These are phyloP conservation scores for Temnothorax rugatulus DNA, from an alignment of 2,888 invertebrate genomes.

Conservation along the genomic window DNA sequence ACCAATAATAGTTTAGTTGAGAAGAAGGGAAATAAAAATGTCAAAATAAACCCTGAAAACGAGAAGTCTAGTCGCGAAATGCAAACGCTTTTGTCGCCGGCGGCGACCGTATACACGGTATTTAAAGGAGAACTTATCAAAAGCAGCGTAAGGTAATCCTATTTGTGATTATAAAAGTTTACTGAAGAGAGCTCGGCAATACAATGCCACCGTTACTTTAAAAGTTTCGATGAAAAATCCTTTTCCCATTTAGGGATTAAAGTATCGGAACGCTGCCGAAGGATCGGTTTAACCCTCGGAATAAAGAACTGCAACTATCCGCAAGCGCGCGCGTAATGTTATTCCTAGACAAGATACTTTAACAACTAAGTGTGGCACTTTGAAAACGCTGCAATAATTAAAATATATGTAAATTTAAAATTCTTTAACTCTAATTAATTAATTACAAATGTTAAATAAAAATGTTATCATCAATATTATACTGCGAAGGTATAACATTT, in stretches of 20 bases:
- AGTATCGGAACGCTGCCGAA: conserved; percentile 55
- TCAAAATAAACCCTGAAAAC: not conserved
- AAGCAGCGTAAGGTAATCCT: conserved; percentile 51
- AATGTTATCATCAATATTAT: too few species aligned
- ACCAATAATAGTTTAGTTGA: not conserved
- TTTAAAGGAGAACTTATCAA: conserved; percentile 53
- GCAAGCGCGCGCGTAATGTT: conserved; percentile 13
- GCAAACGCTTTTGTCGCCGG: conserved; percentile 12
- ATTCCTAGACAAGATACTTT: conserved; percentile 4
- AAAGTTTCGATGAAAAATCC: conserved; percentile 56
- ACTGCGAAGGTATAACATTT: too few species aligned
- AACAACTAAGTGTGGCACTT: conserved; percentile 16
- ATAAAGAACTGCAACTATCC: conserved; percentile 27
- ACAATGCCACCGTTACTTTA: conserved; percentile 54
- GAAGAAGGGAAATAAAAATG: not conserved
- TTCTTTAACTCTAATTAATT: not conserved
- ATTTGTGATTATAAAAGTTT: conserved; percentile 58
- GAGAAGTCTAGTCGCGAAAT: not conserved
- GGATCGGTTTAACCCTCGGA: conserved; percentile 48
- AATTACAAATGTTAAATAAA: not conserved
- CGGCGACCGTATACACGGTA: conserved; percentile 12
- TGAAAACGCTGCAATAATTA: not conserved
- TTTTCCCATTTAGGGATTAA: conserved; percentile 51
- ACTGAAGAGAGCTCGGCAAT: conserved; percentile 27
- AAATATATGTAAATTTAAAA: not conserved